Conservation (phyloP, 1,140 invertebrate species). For the Zaprionus ghesquierei region DNA sequence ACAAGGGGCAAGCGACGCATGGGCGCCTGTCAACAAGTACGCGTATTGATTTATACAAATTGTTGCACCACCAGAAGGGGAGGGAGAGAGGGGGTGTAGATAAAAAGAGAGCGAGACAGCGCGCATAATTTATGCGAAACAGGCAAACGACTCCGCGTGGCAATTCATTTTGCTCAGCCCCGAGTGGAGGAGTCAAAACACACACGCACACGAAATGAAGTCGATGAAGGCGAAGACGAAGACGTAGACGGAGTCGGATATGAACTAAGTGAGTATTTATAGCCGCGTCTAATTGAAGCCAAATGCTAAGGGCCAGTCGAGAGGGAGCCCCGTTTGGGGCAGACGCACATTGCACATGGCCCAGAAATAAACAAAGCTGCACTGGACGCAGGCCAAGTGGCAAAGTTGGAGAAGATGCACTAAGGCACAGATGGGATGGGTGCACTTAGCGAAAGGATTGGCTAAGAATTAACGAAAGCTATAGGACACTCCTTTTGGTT, state of each 20-base stretch:
- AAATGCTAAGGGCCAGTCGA: slow-evolving; percentile 21
- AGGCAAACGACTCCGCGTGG: slow-evolving; percentile 48
- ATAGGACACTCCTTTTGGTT: too few relatives aligned
- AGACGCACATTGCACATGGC: slow-evolving; percentile 13
- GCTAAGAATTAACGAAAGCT: too few relatives aligned
- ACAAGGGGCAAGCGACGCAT: slow-evolving; percentile 4
- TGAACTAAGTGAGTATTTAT: slow-evolving; percentile 50
- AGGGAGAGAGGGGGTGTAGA: neutral
- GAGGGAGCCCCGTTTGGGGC: too few relatives aligned
- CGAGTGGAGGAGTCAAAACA: slow-evolving; percentile 16
- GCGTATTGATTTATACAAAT: slow-evolving; percentile 75
- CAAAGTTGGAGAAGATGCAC: neutral
- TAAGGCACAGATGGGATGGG: neutral
- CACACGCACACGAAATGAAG: slow-evolving; percentile 9
- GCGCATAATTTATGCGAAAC: slow-evolving; percentile 70
- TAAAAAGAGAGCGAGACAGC: slow-evolving; percentile 12
- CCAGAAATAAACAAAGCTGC: slow-evolving; percentile 34
- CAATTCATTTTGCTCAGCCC: slow-evolving; percentile 66
- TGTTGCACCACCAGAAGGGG: slow-evolving; percentile 30
- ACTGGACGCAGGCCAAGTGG: neutral
- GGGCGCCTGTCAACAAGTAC: slow-evolving; percentile 67
- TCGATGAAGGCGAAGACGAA: slow-evolving; percentile 23
- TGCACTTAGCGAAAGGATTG: neutral
- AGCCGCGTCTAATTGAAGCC: slow-evolving; percentile 50
- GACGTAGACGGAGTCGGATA: slow-evolving; percentile 33